These are phyloP conservation scores for Acrocephalus kingi DNA, from an alignment of 2,113 vertebrate genomes.

Conservation along the genomic window DNA sequence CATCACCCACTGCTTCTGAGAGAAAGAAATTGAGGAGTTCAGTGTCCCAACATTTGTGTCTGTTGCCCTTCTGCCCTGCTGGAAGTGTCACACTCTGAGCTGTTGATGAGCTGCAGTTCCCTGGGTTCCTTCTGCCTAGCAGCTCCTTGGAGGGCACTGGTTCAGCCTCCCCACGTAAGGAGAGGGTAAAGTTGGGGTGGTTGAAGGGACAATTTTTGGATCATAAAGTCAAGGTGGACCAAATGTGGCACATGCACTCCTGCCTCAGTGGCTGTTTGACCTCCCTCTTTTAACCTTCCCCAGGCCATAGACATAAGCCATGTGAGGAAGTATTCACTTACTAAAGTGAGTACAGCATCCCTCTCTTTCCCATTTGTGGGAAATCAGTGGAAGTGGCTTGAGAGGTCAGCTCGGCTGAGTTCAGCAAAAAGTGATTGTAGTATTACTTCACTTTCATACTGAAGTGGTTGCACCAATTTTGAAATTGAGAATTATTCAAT, in stretches of 20 bases:
- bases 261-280: background rate
- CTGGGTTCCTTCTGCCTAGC: background rate
- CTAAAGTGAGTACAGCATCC: background rate
- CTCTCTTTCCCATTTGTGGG: background rate
- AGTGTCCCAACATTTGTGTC: rapidly evolving
- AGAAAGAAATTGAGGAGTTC: background rate
- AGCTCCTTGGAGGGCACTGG: background rate
- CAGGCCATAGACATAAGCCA: rapidly evolving
- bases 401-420: background rate
- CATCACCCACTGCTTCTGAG: background rate
- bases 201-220: background rate
- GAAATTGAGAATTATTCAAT: background rate
- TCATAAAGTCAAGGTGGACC: background rate
- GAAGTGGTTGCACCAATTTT: background rate
- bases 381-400: background rate
- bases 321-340: background rate
- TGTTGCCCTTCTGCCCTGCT: background rate
- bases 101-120: background rate
- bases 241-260: background rate
- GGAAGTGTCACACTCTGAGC: background rate
- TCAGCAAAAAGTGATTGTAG: background rate
- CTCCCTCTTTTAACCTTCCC: background rate
- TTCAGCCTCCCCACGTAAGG: background rate
- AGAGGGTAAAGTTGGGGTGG: rapidly evolving
- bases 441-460: background rate